Base-by-base conservation (phyloP, 2,113 vertebrate genomes). In the Meles meles region DNA sequence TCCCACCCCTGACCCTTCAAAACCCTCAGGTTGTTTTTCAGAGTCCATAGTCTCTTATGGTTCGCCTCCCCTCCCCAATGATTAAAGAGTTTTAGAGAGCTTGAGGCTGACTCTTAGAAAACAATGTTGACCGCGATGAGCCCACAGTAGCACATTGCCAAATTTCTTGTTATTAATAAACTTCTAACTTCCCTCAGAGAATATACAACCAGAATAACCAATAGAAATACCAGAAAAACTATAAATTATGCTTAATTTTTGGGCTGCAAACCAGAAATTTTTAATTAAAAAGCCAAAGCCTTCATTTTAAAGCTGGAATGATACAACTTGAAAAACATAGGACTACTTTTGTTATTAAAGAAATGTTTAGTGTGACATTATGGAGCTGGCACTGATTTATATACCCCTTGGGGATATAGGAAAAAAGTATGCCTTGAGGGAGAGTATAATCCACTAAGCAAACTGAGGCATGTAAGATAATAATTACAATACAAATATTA, bases 271-370 rank as follows among this genome's bases (percentile, higher is more conserved):
- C 42, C 6, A 49, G 17, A 97, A 86, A 91, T 23, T 88, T 93
- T 94, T 79, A 90, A 92, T 90, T 95, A 84, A 81, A 93, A 95
- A 93, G 49, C 18, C 27, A 59, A 97, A 92, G 9, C 44, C 13
- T 71, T 94, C 25, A 27, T 97, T 90, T 96, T 88, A 90, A 90
- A 88, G 20, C 88, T 74, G 42, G 42, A 74, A 74, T 47, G 29
- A 84, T 92, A 37, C 84, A 79, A 55, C 59, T 59, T 86, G 42
- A 96, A 96, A 89, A 47, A 79, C 90, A 96, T 52, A 11, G 74
- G 9, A 42, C 85, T 67, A 49, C 20, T 72, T 61, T 81, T 74
- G 34, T 88, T 87, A 88, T 95, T 97, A 94, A 77, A 76, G 42
- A 93, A 67, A 88, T 44, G 8, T 92, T 93, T 29, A 44, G 20